A percentile compares a stretch with the other conserved stretches of the same genome.
These are phyloP conservation scores for Isoperla grammatica DNA, from an alignment of 2,888 invertebrate genomes.

Conservation along the genomic window DNA sequence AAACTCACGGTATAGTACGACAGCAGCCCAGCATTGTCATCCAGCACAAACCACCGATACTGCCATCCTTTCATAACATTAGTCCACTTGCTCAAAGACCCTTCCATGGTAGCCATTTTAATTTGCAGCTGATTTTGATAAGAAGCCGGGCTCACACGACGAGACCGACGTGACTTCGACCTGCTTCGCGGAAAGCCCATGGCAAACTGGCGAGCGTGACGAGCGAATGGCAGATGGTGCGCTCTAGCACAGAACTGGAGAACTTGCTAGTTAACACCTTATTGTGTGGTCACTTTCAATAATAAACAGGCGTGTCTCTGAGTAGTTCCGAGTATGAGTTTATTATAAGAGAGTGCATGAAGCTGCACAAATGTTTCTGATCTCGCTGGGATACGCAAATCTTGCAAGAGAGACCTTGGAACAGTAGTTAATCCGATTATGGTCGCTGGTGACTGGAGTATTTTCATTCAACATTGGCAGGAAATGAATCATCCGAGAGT, in stretches of 20 bases:
- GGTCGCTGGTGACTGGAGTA: too few species aligned
- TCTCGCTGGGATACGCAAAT: too few species aligned
- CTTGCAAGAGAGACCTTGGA: too few species aligned
- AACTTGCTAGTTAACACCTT: too few species aligned
- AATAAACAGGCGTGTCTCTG: background rate
- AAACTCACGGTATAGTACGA: conserved; percentile 94
- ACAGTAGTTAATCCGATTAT: too few species aligned
- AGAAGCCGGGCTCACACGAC: conserved; percentile 7
- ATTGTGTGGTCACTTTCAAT: background rate
- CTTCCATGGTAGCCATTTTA: conserved; percentile 69
- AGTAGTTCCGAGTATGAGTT: too few species aligned
- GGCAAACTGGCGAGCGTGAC: conserved; percentile 4
- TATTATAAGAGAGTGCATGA: too few species aligned
- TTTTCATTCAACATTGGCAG: too few species aligned
- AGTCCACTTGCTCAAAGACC: conserved; percentile 94
- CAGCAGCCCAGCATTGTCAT: conserved; percentile 91
- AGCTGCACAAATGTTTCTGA: too few species aligned
- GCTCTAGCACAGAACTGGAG: background rate
- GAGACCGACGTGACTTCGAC: conserved; percentile 2
- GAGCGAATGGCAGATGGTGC: conserved; percentile 4
- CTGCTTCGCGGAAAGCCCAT: conserved; percentile 11
- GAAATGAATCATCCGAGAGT: too few species aligned
- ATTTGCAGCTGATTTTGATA: background rate
- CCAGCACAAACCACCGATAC: conserved; percentile 98
- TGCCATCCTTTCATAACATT: conserved; percentile 99